Evolutionary conservation across 2,113 vertebrate genomes (phyloP).

Genomic region (Aptenodytes forsteri): DNA sequence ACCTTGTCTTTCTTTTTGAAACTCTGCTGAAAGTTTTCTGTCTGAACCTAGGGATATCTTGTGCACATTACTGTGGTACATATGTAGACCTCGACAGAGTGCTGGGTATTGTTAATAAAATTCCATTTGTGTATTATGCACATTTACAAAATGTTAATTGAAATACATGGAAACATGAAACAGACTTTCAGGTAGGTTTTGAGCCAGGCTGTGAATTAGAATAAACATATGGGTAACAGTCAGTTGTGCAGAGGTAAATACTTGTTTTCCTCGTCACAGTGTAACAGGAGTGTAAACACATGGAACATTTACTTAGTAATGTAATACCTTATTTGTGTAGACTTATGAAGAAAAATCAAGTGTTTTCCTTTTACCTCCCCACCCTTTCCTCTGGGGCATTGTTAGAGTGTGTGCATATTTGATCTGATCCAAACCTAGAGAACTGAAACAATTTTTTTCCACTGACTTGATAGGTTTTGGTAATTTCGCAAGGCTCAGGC

Average conservation of each 20-base stretch:
- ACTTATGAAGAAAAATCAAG: not conserved
- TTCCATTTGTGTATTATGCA: not conserved
- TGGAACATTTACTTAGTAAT: not conserved
- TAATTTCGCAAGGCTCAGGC: not conserved
- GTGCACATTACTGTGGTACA: no score
- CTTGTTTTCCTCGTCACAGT: not conserved
- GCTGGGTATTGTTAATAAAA: not conserved
- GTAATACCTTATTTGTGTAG: not conserved
- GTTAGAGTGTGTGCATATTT: not conserved
- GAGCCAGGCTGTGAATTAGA: not conserved
- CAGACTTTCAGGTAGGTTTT: not conserved
- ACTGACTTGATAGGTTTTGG: not conserved
- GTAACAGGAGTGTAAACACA: not conserved
- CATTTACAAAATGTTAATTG: not conserved
- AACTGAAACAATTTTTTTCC: not conserved
- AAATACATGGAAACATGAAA: not conserved
- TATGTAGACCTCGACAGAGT: not conserved
- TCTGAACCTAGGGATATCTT: not conserved
- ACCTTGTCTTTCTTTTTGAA: not conserved
- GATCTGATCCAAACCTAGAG: not conserved
- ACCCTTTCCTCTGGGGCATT: slow-evolving; percentile 28
- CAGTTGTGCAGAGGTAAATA: not conserved
- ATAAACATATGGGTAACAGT: not conserved
- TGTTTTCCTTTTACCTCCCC: slow-evolving; percentile 16
- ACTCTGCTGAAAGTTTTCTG: not conserved